These are phyloP conservation scores for Aptenodytes forsteri DNA, from an alignment of 2,113 vertebrate species.

Conservation along the genomic window DNA sequence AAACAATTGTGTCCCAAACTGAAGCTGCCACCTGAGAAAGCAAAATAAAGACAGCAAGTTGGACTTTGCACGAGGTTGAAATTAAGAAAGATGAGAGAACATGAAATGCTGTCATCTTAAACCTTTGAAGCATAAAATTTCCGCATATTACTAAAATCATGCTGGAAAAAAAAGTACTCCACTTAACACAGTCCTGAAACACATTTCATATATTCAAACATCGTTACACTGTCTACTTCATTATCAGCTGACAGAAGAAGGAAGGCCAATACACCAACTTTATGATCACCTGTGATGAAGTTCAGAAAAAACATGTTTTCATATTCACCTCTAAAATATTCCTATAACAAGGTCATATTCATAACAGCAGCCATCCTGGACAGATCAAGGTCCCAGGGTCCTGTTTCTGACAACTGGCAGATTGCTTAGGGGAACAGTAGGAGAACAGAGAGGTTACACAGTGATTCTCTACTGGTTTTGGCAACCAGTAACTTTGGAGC, in stretches of 20 bases:
- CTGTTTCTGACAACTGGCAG: background rate
- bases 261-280: background rate
- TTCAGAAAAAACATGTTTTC: background rate
- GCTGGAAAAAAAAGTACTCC: background rate
- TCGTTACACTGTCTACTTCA: background rate
- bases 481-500: background rate
- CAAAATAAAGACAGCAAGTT: background rate
- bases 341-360: background rate
- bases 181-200: background rate
- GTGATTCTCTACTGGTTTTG: background rate
- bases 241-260: background rate
- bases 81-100: background rate
- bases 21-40: background rate
- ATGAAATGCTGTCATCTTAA: background rate
- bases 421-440: background rate
- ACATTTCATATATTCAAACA: background rate
- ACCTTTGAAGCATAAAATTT: background rate
- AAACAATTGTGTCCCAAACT: background rate
- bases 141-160: background rate
- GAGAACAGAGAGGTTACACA: background rate
- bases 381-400: background rate
- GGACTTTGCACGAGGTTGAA: background rate
- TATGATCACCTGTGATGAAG: background rate
- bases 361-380: background rate
- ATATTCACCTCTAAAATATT: background rate